These are phyloP conservation scores for Carcinoscorpius rotundicauda DNA, from an alignment of 1,140 invertebrate species.

Conservation along the genomic window DNA sequence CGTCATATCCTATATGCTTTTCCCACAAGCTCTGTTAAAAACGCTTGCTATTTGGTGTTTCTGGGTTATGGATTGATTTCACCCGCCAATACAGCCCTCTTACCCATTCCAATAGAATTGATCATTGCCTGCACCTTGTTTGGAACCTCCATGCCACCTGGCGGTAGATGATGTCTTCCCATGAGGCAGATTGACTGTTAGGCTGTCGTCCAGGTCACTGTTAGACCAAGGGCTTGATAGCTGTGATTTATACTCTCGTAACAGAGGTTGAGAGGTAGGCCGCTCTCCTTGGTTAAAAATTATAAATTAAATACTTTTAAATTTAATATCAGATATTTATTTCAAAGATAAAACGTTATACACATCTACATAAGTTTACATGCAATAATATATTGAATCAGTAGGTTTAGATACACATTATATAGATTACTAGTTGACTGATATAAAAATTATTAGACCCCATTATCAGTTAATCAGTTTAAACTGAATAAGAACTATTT, in stretches of 20 bases:
- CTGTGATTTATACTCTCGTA: constrained; percentile 9
- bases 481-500: too few species aligned
- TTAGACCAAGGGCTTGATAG: constrained; percentile 14
- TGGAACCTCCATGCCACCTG: constrained; percentile 20
- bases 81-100: constrained; percentile 1
- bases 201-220: constrained; percentile 13
- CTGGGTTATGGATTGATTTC: too few species aligned
- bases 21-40: too few species aligned
- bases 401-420: too few species aligned
- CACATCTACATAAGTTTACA: too few species aligned
- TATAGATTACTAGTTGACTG: not conserved
- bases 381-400: too few species aligned
- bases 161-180: constrained; percentile 10
- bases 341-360: not conserved
- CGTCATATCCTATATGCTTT: too few species aligned
- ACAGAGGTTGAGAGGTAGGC: constrained; percentile 9
- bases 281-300: constrained; percentile 6
- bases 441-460: not conserved
- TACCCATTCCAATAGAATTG: constrained; percentile 21
- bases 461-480: too few species aligned
- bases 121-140: constrained; percentile 21
- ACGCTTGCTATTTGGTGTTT: too few species aligned
- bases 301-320: not conserved
- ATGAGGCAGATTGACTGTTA: constrained; percentile 7
- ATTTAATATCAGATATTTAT: not conserved